Base-by-base conservation (phyloP, 2,113 vertebrate genomes). In the Tetrao urogallus region DNA sequence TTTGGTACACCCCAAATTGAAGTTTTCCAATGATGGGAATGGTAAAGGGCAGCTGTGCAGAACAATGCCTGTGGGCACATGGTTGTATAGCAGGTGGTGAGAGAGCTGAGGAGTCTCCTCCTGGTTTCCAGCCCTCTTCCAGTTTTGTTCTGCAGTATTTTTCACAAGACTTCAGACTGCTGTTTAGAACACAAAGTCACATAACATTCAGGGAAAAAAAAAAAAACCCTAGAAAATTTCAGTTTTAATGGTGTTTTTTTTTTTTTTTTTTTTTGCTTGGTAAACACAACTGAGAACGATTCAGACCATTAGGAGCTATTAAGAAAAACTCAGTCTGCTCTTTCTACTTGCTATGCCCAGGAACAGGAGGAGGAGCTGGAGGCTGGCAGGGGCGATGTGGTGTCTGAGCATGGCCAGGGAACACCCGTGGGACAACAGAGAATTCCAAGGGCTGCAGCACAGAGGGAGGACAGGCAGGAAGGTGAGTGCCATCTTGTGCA, bases 401-500 rank as follows among this genome's bases (percentile, higher is more conserved):
- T 19, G 8, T 42, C 63, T 76, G 77, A 70, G 32, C 67, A 74
- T 0, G 8, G 57, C 80, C 89, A 52, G 43, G 63, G 40, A 20
- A 88, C 72, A 77, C 65, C 24, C 56, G 5, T 0, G 0, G 58
- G 24, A 5, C 82, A 0, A 42, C 1, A 0, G 16, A 61, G 36
- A 36, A 78, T 42, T 2, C 45, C 0, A 0, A 71, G 61, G 19
- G 16, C 65, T 25, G 45, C 0, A 0, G 11, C 81, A 69, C 61
- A 89, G 73, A 57, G 32, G 9, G 64, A 36, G 58, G 34, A 27
- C 22, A 6, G 0, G 27, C 8, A 36, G 24, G 32, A 34, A 40
- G 96, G 95, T 96, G 82, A 92, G 95, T 94, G 72, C 38, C 32
- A 6, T 70, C n/a, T 63, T 27, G 1, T 70, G n/a, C 11, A 14